Conservation (phyloP, 2,113 vertebrate genomes). For the Chloebia gouldiae region DNA sequence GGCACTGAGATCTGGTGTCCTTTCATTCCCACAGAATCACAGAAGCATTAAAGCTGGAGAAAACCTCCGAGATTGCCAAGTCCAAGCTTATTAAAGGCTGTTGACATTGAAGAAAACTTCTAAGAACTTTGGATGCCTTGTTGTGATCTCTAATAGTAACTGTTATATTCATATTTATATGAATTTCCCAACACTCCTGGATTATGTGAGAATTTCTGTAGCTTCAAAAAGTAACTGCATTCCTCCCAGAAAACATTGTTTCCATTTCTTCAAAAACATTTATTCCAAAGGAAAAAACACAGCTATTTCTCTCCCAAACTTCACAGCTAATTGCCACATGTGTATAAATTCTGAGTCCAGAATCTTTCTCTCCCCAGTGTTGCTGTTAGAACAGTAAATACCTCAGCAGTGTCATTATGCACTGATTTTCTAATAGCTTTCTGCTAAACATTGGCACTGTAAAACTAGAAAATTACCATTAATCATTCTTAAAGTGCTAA, state of each 20-base stretch:
- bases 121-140: background rate
- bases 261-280: background rate
- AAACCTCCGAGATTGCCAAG: background rate
- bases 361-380: background rate
- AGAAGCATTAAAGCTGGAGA: background rate
- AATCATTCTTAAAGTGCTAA: background rate
- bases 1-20: background rate
- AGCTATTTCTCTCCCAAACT: background rate
- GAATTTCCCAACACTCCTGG: background rate
- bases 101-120: background rate
- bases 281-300: background rate
- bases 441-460: background rate
- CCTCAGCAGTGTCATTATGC: background rate
- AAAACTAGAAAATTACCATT: background rate
- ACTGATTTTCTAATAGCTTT: conserved; percentile 14
- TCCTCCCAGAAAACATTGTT: background rate
- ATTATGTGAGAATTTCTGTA: background rate
- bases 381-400: background rate
- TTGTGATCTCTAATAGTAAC: background rate
- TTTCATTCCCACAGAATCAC: background rate
- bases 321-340: background rate
- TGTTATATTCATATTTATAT: background rate
- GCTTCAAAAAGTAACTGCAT: background rate
- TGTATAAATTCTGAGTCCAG: background rate
- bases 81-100: background rate